These are phyloP conservation scores for Myiozetetes cayanensis DNA, from an alignment of 2,113 vertebrate species.

Conservation along the genomic window DNA sequence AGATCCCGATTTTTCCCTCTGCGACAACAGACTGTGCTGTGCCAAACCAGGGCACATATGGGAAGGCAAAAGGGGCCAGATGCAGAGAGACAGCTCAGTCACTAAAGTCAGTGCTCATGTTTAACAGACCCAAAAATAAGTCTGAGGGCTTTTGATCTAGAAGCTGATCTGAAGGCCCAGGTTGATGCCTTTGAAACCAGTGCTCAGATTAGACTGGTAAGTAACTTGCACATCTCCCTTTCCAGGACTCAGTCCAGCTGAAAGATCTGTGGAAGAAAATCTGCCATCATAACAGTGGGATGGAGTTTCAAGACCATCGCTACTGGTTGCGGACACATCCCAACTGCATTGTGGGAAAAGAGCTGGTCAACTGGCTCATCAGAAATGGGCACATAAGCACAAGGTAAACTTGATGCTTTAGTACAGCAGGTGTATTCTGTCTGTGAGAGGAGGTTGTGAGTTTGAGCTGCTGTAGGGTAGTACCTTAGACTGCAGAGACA, in stretches of 20 bases:
- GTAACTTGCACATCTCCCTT: background rate
- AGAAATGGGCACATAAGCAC: conserved; percentile 93
- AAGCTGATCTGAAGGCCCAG: background rate
- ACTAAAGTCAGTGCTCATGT: background rate
- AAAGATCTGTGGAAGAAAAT: conserved; percentile 99
- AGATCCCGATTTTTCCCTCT: background rate
- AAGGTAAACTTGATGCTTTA: conserved; percentile 74
- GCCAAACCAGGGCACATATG: background rate
- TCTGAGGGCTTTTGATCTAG: background rate
- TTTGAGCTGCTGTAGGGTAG: background rate
- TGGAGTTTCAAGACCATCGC: conserved; percentile 98
- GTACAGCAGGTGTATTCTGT: background rate
- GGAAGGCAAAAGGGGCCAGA: background rate
- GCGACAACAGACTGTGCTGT: background rate
- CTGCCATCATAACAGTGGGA: conserved; percentile 93
- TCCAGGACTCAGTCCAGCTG: conserved; percentile 93
- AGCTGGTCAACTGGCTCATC: conserved; percentile 96
- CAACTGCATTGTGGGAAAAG: conserved; percentile 98
- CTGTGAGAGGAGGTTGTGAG: background rate
- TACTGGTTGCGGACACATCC: conserved; percentile 98
- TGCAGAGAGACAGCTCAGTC: background rate
- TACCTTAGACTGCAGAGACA: background rate
- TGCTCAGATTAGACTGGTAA: background rate
- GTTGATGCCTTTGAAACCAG: background rate
- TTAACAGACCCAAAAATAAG: background rate